Percentiles rank a stretch among this genome's conserved stretches.
Conservation (phyloP, 1,140 invertebrate species). For the Acromyrmex heyeri region DNA sequence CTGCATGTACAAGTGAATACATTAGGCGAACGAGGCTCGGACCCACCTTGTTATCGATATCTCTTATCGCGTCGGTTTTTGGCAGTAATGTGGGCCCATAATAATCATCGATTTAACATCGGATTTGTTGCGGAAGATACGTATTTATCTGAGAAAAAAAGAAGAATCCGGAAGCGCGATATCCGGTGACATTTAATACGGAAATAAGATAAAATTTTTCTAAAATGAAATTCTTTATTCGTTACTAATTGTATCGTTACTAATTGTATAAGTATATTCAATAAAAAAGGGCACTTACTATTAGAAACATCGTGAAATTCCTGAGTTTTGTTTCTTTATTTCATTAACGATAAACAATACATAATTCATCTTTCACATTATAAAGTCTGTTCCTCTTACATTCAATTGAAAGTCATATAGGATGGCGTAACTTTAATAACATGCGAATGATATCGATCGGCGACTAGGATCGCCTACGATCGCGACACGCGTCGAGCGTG, state of each 20-base stretch:
- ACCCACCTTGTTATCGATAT: conserved; percentile 45
- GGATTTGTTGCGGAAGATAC: conserved; percentile 5
- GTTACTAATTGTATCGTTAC: neutral
- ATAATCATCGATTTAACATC: conserved; percentile 34
- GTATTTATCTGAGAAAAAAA: neutral
- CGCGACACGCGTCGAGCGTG: conserved; percentile 51
- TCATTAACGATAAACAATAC: neutral
- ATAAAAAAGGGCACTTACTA: neutral
- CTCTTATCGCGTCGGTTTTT: conserved; percentile 54
- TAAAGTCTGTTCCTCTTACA: neutral
- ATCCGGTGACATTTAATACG: too few relatives aligned
- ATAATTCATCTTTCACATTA: neutral
- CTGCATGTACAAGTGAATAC: conserved; percentile 43
- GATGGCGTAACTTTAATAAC: conserved; percentile 38
- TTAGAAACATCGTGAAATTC: neutral
- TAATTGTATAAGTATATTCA: neutral
- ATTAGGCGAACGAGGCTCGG: conserved; percentile 43
- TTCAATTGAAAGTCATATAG: neutral
- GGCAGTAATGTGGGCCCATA: neutral
- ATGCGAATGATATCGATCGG: conserved; percentile 14
- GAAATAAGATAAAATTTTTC: too few relatives aligned
- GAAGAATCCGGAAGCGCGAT: neutral
- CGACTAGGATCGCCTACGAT: conserved; percentile 20
- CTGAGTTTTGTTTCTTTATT: neutral
- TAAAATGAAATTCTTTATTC: neutral